A percentile compares a stretch with the other conserved stretches of the same genome.
Conservation (phyloP, 2,888 invertebrate species). For the Drosophila cyrtoloma region DNA sequence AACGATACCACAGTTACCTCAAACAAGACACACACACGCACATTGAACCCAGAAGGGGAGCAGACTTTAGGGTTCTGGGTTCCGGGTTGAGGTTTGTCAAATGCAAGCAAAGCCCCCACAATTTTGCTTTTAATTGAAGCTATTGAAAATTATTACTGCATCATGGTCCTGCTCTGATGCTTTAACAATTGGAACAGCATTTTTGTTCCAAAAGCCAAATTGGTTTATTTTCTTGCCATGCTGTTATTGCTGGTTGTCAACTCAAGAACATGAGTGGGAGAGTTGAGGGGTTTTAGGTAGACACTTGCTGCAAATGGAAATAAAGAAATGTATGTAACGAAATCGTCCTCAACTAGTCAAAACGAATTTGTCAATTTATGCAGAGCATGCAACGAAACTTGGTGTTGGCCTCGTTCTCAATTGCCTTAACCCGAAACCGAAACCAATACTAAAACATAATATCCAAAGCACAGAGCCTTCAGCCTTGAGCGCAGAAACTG, state of each 20-base stretch:
- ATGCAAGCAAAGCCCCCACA: conserved; percentile 56
- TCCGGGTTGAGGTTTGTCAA: conserved; percentile 14
- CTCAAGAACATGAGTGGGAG: not conserved
- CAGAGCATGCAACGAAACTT: conserved; percentile 15
- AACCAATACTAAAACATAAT: not conserved
- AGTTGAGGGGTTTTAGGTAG: not conserved
- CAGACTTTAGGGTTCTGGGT: not conserved
- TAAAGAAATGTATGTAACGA: conserved; percentile 7
- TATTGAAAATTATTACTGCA: conserved; percentile 41
- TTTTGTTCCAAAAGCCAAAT: conserved; percentile 54
- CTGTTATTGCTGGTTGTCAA: conserved; percentile 37
- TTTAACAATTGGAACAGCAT: conserved; percentile 46
- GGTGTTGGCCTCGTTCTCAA: conserved; percentile 28
- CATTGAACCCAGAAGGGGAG: not conserved
- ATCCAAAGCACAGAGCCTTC: not conserved
- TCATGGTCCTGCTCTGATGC: conserved; percentile 7
- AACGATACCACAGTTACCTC: conserved; percentile 6
- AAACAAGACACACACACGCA: conserved; percentile 2
- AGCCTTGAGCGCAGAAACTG: not conserved
- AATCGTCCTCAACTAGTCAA: conserved; percentile 23
- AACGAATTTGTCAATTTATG: conserved; percentile 50
- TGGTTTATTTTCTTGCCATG: conserved; percentile 68
- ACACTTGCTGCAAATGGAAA: conserved; percentile 16
- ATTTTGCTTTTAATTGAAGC: conserved; percentile 72
- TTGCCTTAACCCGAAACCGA: conserved; percentile 8